Evolutionary conservation across 2,113 vertebrate species (phyloP).

Genomic region (Archilochus colubris): DNA sequence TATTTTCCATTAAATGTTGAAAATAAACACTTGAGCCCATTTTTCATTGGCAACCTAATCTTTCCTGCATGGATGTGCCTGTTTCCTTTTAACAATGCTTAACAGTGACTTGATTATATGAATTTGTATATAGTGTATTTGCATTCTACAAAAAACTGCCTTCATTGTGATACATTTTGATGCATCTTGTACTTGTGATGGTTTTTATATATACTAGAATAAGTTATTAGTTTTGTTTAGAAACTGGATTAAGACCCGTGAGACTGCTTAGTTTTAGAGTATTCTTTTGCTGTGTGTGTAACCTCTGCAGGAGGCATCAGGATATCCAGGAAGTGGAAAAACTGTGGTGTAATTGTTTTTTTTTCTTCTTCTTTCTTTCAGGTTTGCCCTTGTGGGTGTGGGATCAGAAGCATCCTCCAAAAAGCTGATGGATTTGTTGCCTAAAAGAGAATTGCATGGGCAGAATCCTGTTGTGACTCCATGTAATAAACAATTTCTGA

Average conservation of each 20-base stretch:
- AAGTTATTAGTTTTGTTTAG: background rate
- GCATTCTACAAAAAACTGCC: background rate
- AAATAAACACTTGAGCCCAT: background rate
- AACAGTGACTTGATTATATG: background rate
- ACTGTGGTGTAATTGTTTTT: background rate
- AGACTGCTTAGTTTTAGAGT: background rate
- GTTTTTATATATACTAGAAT: background rate
- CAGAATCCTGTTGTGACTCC: slow-evolving; percentile 98
- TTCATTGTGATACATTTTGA: background rate
- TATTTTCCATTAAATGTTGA: background rate
- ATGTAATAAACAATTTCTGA: slow-evolving; percentile 98
- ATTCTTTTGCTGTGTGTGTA: background rate
- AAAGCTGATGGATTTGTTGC: slow-evolving; percentile 94
- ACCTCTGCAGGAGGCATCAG: background rate
- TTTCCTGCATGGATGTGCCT: background rate
- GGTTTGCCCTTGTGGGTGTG: slow-evolving; percentile 97
- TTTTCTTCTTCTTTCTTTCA: slow-evolving; percentile 55
- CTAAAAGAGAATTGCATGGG: slow-evolving; percentile 96
- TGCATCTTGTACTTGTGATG: background rate
- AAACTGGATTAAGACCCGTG: background rate
- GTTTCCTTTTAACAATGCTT: background rate
- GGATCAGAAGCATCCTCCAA: slow-evolving; percentile 96
- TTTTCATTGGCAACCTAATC: background rate
- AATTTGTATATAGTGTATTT: background rate
- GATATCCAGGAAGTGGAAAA: background rate